Percentiles rank a stretch among this genome's conserved stretches.
These are phyloP conservation scores for Capitella teleta DNA, from an alignment of 1,140 invertebrate genomes.

Conservation along the genomic window DNA sequence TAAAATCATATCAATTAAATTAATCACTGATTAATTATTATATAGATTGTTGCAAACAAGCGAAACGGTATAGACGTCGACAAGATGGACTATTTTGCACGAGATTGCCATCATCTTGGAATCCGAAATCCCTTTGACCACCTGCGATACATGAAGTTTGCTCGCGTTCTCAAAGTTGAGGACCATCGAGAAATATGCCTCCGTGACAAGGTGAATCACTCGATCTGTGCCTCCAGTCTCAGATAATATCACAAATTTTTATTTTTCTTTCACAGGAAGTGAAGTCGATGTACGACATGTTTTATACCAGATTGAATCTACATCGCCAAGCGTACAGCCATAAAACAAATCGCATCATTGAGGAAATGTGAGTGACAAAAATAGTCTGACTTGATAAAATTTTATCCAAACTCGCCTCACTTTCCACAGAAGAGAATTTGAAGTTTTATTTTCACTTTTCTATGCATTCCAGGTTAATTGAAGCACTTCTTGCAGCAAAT, in stretches of 20 bases:
- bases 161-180: conserved; percentile 31
- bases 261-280: conserved; percentile 20
- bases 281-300: conserved; percentile 43
- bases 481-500: conserved; percentile 17
- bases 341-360: conserved; percentile 39
- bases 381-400: background rate
- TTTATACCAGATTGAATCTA: conserved; percentile 39
- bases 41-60: conserved; percentile 55
- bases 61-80: conserved; percentile 57
- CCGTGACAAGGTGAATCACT: conserved; percentile 40
- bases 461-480: conserved; percentile 12
- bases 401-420: background rate
- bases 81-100: conserved; percentile 58
- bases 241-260: background rate
- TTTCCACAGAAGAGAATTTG: background rate
- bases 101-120: conserved; percentile 49
- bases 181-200: conserved; percentile 40
- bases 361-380: conserved; percentile 38
- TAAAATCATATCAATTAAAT: background rate
- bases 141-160: conserved; percentile 36
- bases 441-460: background rate
- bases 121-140: conserved; percentile 45
- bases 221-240: background rate
- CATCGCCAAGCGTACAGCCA: conserved; percentile 48
- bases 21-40: conserved; percentile 10